Base-by-base conservation (phyloP, 2,113 vertebrate species). In the Cygnus buccinator region DNA sequence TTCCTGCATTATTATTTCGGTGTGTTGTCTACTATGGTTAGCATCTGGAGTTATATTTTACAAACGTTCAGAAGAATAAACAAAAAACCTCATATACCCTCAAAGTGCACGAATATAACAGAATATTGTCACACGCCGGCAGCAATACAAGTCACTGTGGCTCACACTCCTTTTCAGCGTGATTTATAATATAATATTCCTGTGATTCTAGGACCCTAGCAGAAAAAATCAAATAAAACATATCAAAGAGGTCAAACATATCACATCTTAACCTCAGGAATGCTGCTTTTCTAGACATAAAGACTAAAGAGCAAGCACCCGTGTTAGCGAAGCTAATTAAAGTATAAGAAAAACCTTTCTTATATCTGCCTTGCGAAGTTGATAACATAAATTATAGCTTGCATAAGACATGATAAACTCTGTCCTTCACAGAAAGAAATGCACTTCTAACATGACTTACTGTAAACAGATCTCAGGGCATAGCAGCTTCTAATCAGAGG, bases 311-410 rank as follows among this genome's bases (percentile, higher is more conserved):
- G 82, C 76, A 55, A 74, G 66, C 59, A 79, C 84, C 95, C 82
- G 72, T 57, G 84, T 61, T 79, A n/a, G 6, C 15, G 35, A 73
- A 94, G 82, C 79, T 94, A 96, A 95, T 87, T 84, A 82, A 96
- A 95, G 66, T 6, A 22, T 28, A 95, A 89, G 89, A 84, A 96
- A 93, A 84, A 52, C 25, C 17, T 76, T 75, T 91, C 74, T 65
- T 79, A 21, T 84, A 95, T 76, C 91, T 93, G 78, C 81, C 92
- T 94, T 39, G 84, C 0, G 0, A 90, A 95, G 95, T 10, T 84
- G 95, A 89, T 97, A 97, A 93, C 77, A 35, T 87, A 97, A 96
- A 92, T 96, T 96, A 87, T 87, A 95, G 96, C 93, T 90, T 94
- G 95, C 43, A 84, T 23, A 76, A 91, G 92, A 92, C 84, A 83